Conservation (phyloP, 2,113 vertebrate genomes). For the cattle (Bos taurus) region DNA sequence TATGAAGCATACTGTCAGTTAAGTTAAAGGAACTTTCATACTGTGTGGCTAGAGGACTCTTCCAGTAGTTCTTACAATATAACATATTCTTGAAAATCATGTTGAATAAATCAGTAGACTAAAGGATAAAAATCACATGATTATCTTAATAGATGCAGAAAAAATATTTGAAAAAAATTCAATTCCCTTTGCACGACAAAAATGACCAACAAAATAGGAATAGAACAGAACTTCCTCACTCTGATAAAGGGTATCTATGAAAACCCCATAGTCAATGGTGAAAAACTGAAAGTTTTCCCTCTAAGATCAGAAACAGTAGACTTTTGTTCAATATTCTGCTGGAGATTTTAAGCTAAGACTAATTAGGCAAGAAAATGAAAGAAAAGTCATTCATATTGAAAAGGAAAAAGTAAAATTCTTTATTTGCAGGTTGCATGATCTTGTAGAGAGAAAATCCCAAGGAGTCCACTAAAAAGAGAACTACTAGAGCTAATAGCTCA, state of each 20-base stretch:
- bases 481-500: not conserved
- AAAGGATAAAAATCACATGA: not conserved
- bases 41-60: not conserved
- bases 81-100: slow-evolving; percentile 12
- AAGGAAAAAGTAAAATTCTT: not conserved
- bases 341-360: not conserved
- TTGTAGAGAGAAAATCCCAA: not conserved
- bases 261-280: not conserved
- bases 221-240: slow-evolving; percentile 7
- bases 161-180: slow-evolving; percentile 19
- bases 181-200: slow-evolving; percentile 8
- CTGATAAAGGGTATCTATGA: slow-evolving; percentile 6
- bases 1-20: not conserved
- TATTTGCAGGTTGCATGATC: not conserved
- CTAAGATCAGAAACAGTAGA: not conserved
- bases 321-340: not conserved
- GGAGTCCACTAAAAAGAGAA: not conserved
- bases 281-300: slow-evolving; percentile 9
- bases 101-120: not conserved
- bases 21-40: not conserved
- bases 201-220: slow-evolving; percentile 1
- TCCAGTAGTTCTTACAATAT: not conserved
- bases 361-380: slow-evolving; percentile 26
- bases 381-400: not conserved
- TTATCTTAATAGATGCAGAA: not conserved